phyloP scores from a whole-genome alignment of 1,140 invertebrate genomes.

The Dendroctonus ponderosae region DNA sequence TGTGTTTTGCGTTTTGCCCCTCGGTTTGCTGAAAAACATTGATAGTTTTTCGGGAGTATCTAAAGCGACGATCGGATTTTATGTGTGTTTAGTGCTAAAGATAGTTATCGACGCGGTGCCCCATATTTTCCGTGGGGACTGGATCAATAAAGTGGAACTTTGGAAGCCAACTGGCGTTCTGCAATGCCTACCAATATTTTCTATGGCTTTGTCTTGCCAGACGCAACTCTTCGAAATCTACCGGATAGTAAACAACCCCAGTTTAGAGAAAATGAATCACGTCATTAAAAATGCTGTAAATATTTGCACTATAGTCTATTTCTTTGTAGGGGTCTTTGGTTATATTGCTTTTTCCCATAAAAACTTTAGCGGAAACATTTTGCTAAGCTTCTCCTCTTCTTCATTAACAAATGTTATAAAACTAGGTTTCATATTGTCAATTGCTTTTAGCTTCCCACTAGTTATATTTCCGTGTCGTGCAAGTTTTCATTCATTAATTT shows the following conservation, averaged over 20 bases:
- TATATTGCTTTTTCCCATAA: slow-evolving; percentile 88
- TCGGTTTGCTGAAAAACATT: slow-evolving; percentile 87
- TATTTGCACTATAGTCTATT: slow-evolving; percentile 85
- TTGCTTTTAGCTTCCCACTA: slow-evolving; percentile 93
- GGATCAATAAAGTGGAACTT: slow-evolving; percentile 72
- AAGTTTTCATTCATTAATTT: slow-evolving; percentile 89
- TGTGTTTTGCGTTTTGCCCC: slow-evolving; percentile 82
- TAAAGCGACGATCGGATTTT: slow-evolving; percentile 87
- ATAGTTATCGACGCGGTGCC: slow-evolving; percentile 72
- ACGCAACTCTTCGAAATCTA: slow-evolving; percentile 96
- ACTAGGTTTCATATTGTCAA: slow-evolving; percentile 90
- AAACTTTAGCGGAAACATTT: slow-evolving; percentile 84
- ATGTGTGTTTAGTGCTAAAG: slow-evolving; percentile 83
- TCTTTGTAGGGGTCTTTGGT: slow-evolving; percentile 89
- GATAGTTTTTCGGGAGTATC: slow-evolving; percentile 86
- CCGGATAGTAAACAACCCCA: slow-evolving; percentile 82
- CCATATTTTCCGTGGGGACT: slow-evolving; percentile 71
- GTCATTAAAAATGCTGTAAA: slow-evolving; percentile 86
- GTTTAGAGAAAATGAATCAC: slow-evolving; percentile 83
- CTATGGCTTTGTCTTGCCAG: slow-evolving; percentile 37
- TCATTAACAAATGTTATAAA: slow-evolving; percentile 84
- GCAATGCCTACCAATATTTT: slow-evolving; percentile 75
- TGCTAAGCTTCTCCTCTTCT: slow-evolving; percentile 80
- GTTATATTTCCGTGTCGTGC: slow-evolving; percentile 95
- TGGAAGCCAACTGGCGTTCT: slow-evolving; percentile 84